phyloP scores from a whole-genome alignment of 2,113 vertebrate genomes.

The Himantopus leucocephalus region DNA sequence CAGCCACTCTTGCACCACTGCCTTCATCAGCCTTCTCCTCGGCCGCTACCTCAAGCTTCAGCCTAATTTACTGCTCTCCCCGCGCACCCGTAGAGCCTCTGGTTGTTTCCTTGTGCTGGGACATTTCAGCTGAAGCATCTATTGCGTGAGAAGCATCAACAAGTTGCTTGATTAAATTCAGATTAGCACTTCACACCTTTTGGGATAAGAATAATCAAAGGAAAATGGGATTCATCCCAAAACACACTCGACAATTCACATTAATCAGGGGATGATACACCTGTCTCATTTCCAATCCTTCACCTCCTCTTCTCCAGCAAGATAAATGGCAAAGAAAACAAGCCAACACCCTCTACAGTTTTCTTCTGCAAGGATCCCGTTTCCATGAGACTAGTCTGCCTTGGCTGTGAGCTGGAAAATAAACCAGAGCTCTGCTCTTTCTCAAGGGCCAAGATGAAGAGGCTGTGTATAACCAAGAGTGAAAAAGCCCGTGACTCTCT shows the following conservation, averaged over 20 bases:
- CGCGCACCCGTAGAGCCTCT: accelerated
- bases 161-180: not conserved
- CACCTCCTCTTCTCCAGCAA: not conserved
- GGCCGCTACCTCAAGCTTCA: not conserved
- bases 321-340: slow-evolving; percentile 21
- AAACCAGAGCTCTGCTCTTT: not conserved
- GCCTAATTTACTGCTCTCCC: not conserved
- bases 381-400: not conserved
- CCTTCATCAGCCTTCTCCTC: not conserved
- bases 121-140: not conserved
- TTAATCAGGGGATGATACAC: not conserved
- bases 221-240: slow-evolving; percentile 1
- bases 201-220: slow-evolving; percentile 4
- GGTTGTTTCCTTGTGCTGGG: not conserved
- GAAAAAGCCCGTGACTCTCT: not conserved
- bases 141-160: not conserved
- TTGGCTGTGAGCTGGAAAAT: not conserved
- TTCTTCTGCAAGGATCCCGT: not conserved
- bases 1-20: not conserved
- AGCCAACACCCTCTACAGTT: not conserved
- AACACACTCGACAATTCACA: not conserved
- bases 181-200: not conserved
- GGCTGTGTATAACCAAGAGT: not conserved
- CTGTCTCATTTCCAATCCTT: not conserved
- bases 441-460: not conserved